phyloP scores from a whole-genome alignment of 2,113 vertebrate species.

The Hippocampus guttulatus region DNA sequence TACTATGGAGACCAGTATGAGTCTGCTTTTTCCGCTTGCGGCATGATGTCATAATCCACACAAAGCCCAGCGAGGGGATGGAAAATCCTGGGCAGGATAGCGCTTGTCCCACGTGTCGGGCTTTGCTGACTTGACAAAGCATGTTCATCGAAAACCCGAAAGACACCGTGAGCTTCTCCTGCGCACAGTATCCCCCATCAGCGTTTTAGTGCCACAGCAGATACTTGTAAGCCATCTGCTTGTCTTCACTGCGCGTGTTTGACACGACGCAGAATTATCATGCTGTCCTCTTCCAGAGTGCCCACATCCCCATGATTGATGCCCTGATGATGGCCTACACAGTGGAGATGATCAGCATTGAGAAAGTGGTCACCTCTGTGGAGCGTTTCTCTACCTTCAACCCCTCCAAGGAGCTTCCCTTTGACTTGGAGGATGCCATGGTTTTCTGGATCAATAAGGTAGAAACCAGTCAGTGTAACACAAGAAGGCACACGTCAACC shows the following conservation, averaged over 20 bases:
- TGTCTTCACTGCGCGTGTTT: slow-evolving; percentile 4
- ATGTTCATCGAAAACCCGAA: slow-evolving; percentile 43
- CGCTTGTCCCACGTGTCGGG: slow-evolving; percentile 37
- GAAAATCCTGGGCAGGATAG: slow-evolving; percentile 41
- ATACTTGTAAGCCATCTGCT: slow-evolving; percentile 6
- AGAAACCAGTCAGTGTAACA: background rate
- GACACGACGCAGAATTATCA: background rate
- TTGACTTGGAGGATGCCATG: slow-evolving; percentile 97
- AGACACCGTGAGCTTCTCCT: slow-evolving; percentile 9
- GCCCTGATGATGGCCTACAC: slow-evolving; percentile 98
- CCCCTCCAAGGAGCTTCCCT: slow-evolving; percentile 96
- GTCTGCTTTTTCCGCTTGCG: slow-evolving; percentile 32
- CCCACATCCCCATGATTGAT: slow-evolving; percentile 97
- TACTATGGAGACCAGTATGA: slow-evolving; percentile 47
- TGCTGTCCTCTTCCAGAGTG: slow-evolving; percentile 71
- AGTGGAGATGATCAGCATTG: slow-evolving; percentile 99
- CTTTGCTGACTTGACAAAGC: slow-evolving; percentile 47
- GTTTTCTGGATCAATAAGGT: slow-evolving; percentile 99
- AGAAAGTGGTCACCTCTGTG: slow-evolving; percentile 93
- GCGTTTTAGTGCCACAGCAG: slow-evolving; percentile 21
- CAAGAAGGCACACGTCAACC: background rate
- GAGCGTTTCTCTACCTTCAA: slow-evolving; percentile 97
- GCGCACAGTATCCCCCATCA: slow-evolving; percentile 16
- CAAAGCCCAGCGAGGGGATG: slow-evolving; percentile 39
- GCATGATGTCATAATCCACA: slow-evolving; percentile 47